phyloP scores from a whole-genome alignment of 2,888 invertebrate species.

The Esperia sulphurella region DNA sequence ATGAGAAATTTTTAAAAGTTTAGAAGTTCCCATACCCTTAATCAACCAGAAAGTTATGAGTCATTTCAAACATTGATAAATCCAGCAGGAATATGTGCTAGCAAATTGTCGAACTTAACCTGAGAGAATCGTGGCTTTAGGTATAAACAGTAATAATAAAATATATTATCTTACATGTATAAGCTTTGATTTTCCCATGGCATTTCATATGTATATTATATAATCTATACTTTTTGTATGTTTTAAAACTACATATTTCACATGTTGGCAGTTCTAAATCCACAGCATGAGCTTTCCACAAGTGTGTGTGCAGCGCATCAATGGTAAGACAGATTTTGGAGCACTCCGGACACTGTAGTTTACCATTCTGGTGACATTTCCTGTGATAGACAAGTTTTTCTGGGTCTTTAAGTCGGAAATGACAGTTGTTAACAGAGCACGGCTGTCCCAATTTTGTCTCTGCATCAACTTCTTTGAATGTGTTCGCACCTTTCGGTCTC shows the following conservation, averaged over 20 bases:
- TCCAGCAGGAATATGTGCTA: too few species aligned
- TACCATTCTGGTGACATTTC: conserved; percentile 78
- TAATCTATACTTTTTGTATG: conserved; percentile 83
- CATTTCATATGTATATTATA: conserved; percentile 87
- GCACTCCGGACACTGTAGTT: conserved; percentile 84
- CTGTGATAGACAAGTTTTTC: conserved; percentile 82
- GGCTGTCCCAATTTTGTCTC: conserved; percentile 38
- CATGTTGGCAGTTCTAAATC: conserved; percentile 90
- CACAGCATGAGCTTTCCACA: conserved; percentile 87
- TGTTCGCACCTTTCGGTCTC: conserved; percentile 9
- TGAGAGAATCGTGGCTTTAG: too few species aligned
- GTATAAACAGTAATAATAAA: too few species aligned
- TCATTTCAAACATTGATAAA: too few species aligned
- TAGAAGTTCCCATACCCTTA: too few species aligned
- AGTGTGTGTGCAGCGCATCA: conserved; percentile 85
- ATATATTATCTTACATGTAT: conserved; percentile 75
- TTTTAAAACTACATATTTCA: conserved; percentile 86
- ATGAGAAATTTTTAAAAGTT: too few species aligned
- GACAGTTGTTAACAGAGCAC: conserved; percentile 78
- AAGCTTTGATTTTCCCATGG: conserved; percentile 83
- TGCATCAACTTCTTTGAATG: conserved; percentile 21
- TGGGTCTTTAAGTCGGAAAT: conserved; percentile 74
- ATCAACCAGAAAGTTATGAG: too few species aligned
- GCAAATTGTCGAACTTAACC: too few species aligned
- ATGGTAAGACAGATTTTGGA: conserved; percentile 75